Base-by-base conservation (phyloP, 2,797 vertebrate genomes). In the Babyrousa celebensis region DNA sequence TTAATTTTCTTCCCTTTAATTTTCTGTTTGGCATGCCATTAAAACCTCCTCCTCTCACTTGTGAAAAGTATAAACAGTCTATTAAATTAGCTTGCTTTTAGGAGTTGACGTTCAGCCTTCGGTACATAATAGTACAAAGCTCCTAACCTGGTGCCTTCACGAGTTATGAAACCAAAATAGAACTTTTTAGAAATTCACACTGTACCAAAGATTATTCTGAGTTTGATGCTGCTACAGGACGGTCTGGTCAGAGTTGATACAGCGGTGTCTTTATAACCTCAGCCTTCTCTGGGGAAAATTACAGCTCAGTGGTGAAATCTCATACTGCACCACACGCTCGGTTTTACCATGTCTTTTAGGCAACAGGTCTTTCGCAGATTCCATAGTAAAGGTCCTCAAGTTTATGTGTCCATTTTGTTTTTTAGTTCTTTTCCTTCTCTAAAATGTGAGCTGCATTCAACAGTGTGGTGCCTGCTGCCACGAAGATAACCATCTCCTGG, bases 1-100 rank as follows among this genome's bases (percentile, higher is more conserved):
- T 95, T 88, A 16, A 90, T 94, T 95, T 84, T 84, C 23, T 67
- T 85, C 36, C 56, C 54, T 86, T 75, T 82, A 27, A n/a, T 83
- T 90, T 90, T 93, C 72, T 85, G 67, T 79, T 82, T 82, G 40
- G 43, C 25, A n/a, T 52, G 8, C 56, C 52, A 20, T 54, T 87
- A 71, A 89, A 67, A 85, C 29, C 18, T 40, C 8, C 16, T 65
- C 2, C 43, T 36, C 18, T 75, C 63, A 17, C 68, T 36, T 84
- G 63, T 63, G 83, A 87, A 36, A 86, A 23, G 78, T 48, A 32
- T 29, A 85, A 75, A 23, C 12, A 25, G 4, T 79, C 83, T 83
- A 23, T n/a, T 91, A 79, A 89, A 71, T 80, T 43, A 29, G 36
- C n/a, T 40, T 79, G 36, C 36, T 36, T 36, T 36, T 36, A 36